A percentile compares a stretch with the other conserved stretches of the same genome.
Evolutionary conservation across 2,113 vertebrate species (phyloP).

Genomic region (Anguilla japonica): DNA sequence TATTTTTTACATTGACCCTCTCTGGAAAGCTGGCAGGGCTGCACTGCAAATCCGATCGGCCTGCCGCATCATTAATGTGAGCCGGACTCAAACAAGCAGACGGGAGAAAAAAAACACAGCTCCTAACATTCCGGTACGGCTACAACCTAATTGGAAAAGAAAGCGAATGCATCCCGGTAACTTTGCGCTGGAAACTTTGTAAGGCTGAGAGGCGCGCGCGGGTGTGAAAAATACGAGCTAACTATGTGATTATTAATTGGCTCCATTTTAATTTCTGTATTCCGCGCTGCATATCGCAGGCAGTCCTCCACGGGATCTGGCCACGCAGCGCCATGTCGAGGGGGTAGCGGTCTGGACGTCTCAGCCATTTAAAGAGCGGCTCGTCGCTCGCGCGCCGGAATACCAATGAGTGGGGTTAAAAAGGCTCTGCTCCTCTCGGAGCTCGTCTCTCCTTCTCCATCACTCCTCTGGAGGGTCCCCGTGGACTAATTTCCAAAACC

Average conservation of each 20-base stretch:
- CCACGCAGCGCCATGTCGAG: conserved; percentile 96
- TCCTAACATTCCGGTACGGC: conserved; percentile 62
- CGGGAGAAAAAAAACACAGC: conserved; percentile 43
- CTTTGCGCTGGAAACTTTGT: conserved; percentile 55
- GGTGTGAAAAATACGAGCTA: conserved; percentile 96
- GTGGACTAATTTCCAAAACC: conserved; percentile 99
- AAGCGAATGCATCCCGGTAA: neutral
- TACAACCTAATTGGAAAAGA: conserved; percentile 38
- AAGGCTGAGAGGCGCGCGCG: conserved; percentile 61
- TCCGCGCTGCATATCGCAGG: conserved; percentile 95
- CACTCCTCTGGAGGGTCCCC: conserved; percentile 96
- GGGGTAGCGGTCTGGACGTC: conserved; percentile 79
- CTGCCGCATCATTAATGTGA: conserved; percentile 66
- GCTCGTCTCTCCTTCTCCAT: conserved; percentile 93
- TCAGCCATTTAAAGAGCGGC: conserved; percentile 86
- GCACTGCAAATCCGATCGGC: conserved; percentile 52
- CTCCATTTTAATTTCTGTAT: conserved; percentile 97
- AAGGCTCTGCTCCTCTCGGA: conserved; percentile 95
- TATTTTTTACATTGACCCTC: conserved; percentile 63
- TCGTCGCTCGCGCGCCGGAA: conserved; percentile 87
- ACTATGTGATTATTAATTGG: conserved; percentile 99
- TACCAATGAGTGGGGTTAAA: conserved; percentile 99
- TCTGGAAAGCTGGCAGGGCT: conserved; percentile 54
- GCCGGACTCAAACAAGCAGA: conserved; percentile 38
- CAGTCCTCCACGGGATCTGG: conserved; percentile 96